These are phyloP conservation scores for Trachops cirrhosus DNA, from an alignment of 2,797 vertebrate genomes.

Conservation along the genomic window DNA sequence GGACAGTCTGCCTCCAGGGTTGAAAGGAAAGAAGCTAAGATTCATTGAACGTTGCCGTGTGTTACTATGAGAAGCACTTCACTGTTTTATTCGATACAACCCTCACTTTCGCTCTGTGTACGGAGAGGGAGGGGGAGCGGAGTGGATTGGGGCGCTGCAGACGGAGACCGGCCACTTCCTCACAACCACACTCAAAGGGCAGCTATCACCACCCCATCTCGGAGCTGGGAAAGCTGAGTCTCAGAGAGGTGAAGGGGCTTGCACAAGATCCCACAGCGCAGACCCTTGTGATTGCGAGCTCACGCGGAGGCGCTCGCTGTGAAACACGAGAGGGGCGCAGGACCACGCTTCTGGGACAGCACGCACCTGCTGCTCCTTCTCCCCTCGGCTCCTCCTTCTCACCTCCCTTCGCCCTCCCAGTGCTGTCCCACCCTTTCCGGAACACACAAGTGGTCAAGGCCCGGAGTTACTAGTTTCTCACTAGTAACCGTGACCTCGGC, in stretches of 20 bases:
- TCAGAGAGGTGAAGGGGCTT: neutral
- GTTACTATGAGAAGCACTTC: neutral
- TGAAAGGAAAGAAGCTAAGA: neutral
- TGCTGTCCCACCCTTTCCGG: neutral
- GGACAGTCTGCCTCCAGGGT: neutral
- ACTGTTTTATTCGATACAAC: fast-evolving
- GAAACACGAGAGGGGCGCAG: neutral
- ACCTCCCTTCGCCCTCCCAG: neutral
- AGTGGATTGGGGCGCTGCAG: fast-evolving
- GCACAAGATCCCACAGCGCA: neutral
- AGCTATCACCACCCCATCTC: neutral
- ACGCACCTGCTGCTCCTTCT: neutral
- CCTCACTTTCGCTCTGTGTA: neutral
- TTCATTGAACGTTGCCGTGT: neutral
- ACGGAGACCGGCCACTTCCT: neutral
- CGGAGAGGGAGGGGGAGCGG: neutral
- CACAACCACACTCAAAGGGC: too few species aligned
- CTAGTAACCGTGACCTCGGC: neutral
- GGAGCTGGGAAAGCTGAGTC: neutral
- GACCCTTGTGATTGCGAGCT: too few species aligned
- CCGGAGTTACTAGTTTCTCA: neutral
- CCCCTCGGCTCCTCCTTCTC: neutral
- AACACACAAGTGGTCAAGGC: neutral
- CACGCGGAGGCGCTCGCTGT: fast-evolving
- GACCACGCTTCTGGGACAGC: neutral